phyloP scores from a whole-genome alignment of 2,888 invertebrate species.

The Ophion ventricosus region DNA sequence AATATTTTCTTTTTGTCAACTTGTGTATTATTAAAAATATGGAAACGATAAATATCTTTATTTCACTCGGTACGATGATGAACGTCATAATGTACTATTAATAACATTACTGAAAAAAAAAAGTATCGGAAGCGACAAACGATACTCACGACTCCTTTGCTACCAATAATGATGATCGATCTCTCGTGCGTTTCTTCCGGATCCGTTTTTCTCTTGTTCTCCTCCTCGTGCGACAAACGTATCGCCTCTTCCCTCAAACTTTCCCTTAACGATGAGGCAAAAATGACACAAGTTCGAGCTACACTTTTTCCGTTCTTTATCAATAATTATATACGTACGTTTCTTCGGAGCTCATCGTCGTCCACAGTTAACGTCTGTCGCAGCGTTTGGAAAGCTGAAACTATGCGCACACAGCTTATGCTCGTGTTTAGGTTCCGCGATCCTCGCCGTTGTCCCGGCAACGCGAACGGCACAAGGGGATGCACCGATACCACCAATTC shows the following conservation, averaged over 20 bases:
- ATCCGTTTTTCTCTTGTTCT: slow-evolving; percentile 64
- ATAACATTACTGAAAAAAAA: too few relatives aligned
- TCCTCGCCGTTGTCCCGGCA: slow-evolving; percentile 58
- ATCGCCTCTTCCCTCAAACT: slow-evolving; percentile 73
- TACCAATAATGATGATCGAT: slow-evolving; percentile 88
- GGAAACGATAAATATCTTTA: neutral
- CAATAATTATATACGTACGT: slow-evolving; percentile 41
- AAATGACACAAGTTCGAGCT: neutral
- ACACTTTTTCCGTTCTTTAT: neutral
- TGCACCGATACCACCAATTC: neutral
- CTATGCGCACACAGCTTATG: slow-evolving; percentile 45
- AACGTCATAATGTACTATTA: too few relatives aligned
- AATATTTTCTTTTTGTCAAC: neutral
- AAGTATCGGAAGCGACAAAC: slow-evolving; percentile 4
- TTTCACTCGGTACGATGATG: too few relatives aligned
- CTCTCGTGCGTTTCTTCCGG: slow-evolving; percentile 80
- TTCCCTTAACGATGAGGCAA: slow-evolving; percentile 66
- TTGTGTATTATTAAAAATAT: neutral
- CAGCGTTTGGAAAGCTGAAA: neutral
- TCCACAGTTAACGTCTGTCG: neutral
- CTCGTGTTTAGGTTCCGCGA: slow-evolving; percentile 48
- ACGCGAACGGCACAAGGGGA: slow-evolving; percentile 12
- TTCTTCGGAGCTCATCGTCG: slow-evolving; percentile 53
- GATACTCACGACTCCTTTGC: slow-evolving; percentile 87
- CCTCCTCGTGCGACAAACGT: slow-evolving; percentile 72